phyloP scores from a whole-genome alignment of 2,888 invertebrate species.

The Ophion ellenae region DNA sequence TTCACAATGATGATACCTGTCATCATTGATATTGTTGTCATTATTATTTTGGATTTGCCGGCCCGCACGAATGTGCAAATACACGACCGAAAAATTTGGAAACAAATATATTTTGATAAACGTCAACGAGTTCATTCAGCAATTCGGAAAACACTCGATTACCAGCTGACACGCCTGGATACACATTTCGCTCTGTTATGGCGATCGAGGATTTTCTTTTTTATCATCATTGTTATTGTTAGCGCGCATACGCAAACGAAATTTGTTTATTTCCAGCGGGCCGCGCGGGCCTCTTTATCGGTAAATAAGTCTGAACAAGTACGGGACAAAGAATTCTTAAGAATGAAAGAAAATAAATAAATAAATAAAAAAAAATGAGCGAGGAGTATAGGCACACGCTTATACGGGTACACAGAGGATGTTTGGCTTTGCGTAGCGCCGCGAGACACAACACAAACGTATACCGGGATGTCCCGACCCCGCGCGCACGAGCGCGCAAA shows the following conservation, averaged over 20 bases:
- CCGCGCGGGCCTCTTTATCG: not conserved
- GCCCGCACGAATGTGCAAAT: no score
- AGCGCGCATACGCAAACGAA: not conserved
- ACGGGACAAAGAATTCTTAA: not conserved
- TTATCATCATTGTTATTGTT: not conserved
- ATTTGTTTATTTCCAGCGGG: not conserved
- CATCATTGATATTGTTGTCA: no score
- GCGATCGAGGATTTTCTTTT: conserved; percentile 2
- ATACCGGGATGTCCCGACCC: not conserved
- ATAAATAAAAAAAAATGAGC: not conserved
- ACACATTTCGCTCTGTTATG: not conserved
- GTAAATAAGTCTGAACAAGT: not conserved
- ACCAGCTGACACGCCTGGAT: no score
- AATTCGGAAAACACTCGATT: no score
- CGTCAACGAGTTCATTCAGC: no score
- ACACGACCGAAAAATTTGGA: no score
- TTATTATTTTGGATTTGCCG: no score
- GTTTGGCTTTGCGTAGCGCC: not conserved
- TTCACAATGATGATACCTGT: no score
- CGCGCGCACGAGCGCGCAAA: conserved; percentile 14
- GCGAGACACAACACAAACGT: conserved; percentile 6
- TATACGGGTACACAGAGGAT: not conserved
- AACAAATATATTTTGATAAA: no score
- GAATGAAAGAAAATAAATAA: not conserved
- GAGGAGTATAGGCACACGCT: not conserved